These are phyloP conservation scores for Sminthurides aquaticus DNA, from an alignment of 2,888 invertebrate genomes.

Conservation along the genomic window DNA sequence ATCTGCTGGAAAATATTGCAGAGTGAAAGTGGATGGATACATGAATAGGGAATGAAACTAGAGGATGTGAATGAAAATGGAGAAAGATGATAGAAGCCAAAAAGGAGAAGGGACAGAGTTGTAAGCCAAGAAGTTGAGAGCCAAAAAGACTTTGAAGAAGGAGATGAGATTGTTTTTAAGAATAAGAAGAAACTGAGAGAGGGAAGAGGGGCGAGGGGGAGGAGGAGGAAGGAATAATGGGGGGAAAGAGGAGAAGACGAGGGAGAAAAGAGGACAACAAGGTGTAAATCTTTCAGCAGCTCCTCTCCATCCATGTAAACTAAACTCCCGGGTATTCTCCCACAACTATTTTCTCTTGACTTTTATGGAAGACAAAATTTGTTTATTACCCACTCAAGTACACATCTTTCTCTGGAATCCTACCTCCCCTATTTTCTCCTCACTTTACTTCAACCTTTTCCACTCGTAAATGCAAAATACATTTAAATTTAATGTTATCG, in stretches of 20 bases:
- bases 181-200: too few species aligned
- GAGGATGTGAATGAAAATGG: too few species aligned
- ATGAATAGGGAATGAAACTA: too few species aligned
- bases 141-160: too few species aligned
- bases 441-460: background rate
- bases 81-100: too few species aligned
- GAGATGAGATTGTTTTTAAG: too few species aligned
- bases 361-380: conserved; percentile 32
- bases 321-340: conserved; percentile 1
- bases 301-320: conserved; percentile 25
- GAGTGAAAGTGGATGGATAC: too few species aligned
- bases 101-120: too few species aligned
- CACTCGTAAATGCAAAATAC: background rate
- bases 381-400: conserved; percentile 25
- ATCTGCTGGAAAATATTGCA: too few species aligned
- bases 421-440: background rate
- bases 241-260: conserved; percentile 1
- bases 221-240: background rate
- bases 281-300: conserved; percentile 24
- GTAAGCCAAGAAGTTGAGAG: too few species aligned
- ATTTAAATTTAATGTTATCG: background rate
- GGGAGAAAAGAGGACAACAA: conserved; percentile 11
- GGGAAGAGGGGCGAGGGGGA: too few species aligned
- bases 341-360: conserved; percentile 16
- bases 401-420: background rate